Conservation (phyloP, 2,113 vertebrate species). For the Plecturocebus donacophilus region DNA sequence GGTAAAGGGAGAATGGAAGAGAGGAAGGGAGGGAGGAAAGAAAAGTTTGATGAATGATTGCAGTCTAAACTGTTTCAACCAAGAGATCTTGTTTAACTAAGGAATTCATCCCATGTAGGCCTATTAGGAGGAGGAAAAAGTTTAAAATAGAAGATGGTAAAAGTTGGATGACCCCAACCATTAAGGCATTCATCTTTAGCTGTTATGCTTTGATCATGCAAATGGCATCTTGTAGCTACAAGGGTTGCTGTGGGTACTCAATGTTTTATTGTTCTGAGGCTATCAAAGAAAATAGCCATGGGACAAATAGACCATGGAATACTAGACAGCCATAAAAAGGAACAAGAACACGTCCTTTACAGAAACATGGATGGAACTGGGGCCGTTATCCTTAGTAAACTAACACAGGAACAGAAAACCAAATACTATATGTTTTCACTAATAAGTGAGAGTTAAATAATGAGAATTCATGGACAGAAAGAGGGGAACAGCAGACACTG, state of each 20-base stretch:
- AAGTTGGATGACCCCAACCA: not conserved
- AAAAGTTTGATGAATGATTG: not conserved
- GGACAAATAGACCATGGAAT: too few species aligned
- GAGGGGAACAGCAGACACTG: too few species aligned
- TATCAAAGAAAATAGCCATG: not conserved
- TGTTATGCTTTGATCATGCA: accelerated
- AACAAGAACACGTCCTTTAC: too few species aligned
- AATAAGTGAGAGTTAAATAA: too few species aligned
- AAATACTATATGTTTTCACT: too few species aligned
- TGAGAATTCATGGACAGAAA: too few species aligned
- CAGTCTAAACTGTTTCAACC: not conserved
- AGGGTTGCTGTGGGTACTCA: not conserved
- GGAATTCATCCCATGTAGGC: not conserved
- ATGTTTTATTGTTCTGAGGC: not conserved
- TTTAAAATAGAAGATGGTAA: not conserved
- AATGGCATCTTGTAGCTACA: not conserved
- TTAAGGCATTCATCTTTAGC: not conserved
- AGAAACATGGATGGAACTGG: too few species aligned
- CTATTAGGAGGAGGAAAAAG: not conserved
- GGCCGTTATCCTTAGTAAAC: too few species aligned
- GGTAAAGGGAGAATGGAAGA: accelerated
- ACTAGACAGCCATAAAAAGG: too few species aligned
- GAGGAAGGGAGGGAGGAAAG: too few species aligned
- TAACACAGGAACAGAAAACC: too few species aligned
- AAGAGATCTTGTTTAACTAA: not conserved